Base-by-base conservation (phyloP, 2,888 invertebrate genomes). In the Epicampocera succincta region DNA sequence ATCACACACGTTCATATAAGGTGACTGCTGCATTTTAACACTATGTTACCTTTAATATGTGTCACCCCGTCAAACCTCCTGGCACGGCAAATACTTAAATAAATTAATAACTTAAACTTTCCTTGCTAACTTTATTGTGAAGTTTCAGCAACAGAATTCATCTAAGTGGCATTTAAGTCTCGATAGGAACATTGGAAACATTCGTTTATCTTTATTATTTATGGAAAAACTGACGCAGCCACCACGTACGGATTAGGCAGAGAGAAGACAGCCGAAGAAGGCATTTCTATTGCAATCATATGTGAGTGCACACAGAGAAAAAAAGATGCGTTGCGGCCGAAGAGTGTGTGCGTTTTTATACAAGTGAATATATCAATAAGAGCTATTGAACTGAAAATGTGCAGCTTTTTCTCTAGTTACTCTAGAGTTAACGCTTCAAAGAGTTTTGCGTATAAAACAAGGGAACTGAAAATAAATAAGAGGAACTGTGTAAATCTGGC, bases 81-180 rank as follows among this genome's bases (percentile, higher is more conserved):
- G 15, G 17, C 2, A 25, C 25, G 5, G 25, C 25, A 25, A 42
- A n/a, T 13, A 42, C 13, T 42, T 42, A n/a, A 42, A 42, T n/a
- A 42, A 13, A 42, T 13, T 25, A 25, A 25, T 25, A 25, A 25
- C 25, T 25, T 25, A 25, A 25, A 25, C 25, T 25, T 25, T 60
- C 21, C 40, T 25, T 25, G 25, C 25, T 25, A 25, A 25, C 25
- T 25, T 50, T 52, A 40, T 21, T 52, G 38, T 52, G 2, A 50
- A 66, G 40, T 40, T 25, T 52, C 40, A 52, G 52, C 21, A 52
- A 13, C 66, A 52, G 50, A 13, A 38, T 66, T 66, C 66, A 15
- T 52, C 50, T 42, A 66, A 66, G 66, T 66, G 66, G 66, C 66
- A 63, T 25, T 65, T 48, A 65, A 65, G 65, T 38, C 65, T 65